Evolutionary conservation across 2,113 vertebrate species (phyloP).

Genomic region (Pseudopodoces humilis): DNA sequence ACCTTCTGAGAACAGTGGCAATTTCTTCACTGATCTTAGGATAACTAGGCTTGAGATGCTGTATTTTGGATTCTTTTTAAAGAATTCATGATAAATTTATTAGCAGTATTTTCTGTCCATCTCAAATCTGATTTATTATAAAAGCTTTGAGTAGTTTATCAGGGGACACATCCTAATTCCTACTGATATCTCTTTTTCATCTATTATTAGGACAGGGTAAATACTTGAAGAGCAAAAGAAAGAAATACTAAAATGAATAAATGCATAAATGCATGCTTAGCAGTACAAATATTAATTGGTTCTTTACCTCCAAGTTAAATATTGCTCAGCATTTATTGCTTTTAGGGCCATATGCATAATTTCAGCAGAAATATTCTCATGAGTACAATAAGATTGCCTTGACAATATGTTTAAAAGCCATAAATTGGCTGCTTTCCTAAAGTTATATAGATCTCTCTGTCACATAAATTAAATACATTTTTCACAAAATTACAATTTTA

Average conservation of each 20-base stretch:
- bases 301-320: conserved; percentile 28
- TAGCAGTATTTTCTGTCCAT: background rate
- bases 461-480: conserved; percentile 31
- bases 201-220: background rate
- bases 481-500: background rate
- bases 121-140: background rate
- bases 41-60: background rate
- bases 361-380: background rate
- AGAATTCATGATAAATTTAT: background rate
- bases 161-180: background rate
- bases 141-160: background rate
- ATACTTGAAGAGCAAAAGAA: background rate
- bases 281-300: conserved; percentile 5
- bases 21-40: background rate
- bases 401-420: conserved; percentile 8
- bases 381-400: conserved; percentile 3
- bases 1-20: background rate
- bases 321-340: background rate
- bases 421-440: conserved; percentile 28
- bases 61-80: background rate
- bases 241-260: background rate
- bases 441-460: background rate
- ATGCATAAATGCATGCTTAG: background rate
- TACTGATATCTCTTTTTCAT: background rate
- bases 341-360: background rate